Base-by-base conservation (phyloP, 2,113 vertebrate species). In the Thalassoma bifasciatum region DNA sequence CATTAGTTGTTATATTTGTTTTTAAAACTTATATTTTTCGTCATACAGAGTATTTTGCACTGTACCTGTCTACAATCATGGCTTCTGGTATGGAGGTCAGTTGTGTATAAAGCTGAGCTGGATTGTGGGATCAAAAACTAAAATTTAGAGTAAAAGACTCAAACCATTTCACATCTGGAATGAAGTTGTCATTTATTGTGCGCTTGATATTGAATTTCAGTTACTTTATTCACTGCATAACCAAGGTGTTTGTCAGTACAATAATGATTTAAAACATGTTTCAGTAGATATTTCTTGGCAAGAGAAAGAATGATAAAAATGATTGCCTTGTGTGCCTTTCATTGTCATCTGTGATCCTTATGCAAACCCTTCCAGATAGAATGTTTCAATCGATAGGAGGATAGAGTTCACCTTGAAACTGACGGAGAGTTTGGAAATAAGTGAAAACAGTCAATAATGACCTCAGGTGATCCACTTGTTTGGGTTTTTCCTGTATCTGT, bases 31-130 rank as follows among this genome's bases (percentile, higher is more conserved):
- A 46, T 80, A 63, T 67, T 4, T 71, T 67, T 10, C 8, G 16
- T 51, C 62, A 50, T 61, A 38, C 30, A 24, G 58, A 30, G 14
- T 38, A 52, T 42, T 22, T 8, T 47, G 24, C 22, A n/a, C 38
- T 74, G 2, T 38, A 36, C 51, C 61, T 53, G 69, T 37, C 44
- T 21, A 59, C 46, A 75, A 64, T 63, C 60, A 66, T 78, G 42
- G 68, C 71, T 85, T 75, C 34, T 64, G 30, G n/a, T 58, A 24
- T 14, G 40, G 71, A 89, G 72, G 66, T 85, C 62, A 37, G 10
- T 30, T 51, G 44, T 68, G 66, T 77, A 40, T 66, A 71, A 77
- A 84, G 72, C 73, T 56, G 51, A 56, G 56, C 17, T 56, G 53
- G 30, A 22, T 22, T 49, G 36, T 30, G 59, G 4, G 78, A 69